A percentile compares a stretch with the other conserved stretches of the same genome.
Conservation (phyloP, 2,113 vertebrate genomes). For the Serranochromis macrocephalus region DNA sequence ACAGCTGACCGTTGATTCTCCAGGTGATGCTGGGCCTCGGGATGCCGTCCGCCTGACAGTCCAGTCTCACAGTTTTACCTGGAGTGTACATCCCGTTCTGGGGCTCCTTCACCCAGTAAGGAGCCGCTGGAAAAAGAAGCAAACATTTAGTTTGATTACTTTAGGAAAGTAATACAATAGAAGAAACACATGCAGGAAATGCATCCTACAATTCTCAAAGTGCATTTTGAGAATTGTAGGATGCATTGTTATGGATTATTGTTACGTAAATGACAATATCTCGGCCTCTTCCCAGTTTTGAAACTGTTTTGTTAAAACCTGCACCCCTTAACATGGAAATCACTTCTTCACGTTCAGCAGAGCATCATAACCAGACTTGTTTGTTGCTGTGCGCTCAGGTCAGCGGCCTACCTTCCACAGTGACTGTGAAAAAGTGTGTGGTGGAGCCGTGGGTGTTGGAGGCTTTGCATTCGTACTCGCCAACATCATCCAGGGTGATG, state of each 20-base stretch:
- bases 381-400: not conserved
- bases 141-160: not conserved
- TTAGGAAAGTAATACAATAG: no score
- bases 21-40: constrained; percentile 74
- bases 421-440: constrained; percentile 64
- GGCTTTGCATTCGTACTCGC: constrained; percentile 79
- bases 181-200: not conserved
- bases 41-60: constrained; percentile 77
- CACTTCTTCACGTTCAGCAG: not conserved
- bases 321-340: not conserved
- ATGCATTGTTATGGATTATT: no score
- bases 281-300: no score
- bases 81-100: constrained; percentile 68
- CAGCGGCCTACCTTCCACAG: constrained; percentile 74
- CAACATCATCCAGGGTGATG: constrained; percentile 71
- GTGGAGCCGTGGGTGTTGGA: constrained; percentile 63
- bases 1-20: constrained; percentile 76
- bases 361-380: not conserved
- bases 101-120: constrained; percentile 75
- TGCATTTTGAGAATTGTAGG: no score
- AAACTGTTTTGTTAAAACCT: no score
- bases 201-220: no score
- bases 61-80: constrained; percentile 75
- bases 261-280: no score
- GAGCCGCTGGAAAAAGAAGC: constrained; percentile 65